These are phyloP conservation scores for Eudasyphora cyanicolor DNA, from an alignment of 2,888 invertebrate genomes.

Conservation along the genomic window DNA sequence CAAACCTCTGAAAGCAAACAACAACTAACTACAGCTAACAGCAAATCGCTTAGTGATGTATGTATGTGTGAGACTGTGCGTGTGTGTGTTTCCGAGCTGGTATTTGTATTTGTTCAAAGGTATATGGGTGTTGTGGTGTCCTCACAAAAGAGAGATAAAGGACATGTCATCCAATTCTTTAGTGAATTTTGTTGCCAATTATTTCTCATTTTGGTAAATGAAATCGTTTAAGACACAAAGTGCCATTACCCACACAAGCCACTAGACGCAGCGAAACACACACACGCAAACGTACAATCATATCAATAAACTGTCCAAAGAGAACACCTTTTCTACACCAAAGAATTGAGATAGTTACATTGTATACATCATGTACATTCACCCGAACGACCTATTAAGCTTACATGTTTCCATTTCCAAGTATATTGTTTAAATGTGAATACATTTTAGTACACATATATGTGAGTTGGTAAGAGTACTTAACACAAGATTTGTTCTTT, in stretches of 20 bases:
- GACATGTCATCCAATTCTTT: slow-evolving; percentile 20
- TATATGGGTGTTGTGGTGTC: slow-evolving; percentile 10
- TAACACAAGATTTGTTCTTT: too few relatives aligned
- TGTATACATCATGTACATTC: too few relatives aligned
- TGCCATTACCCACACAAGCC: slow-evolving; percentile 10
- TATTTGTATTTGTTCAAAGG: slow-evolving; percentile 33
- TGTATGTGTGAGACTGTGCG: slow-evolving; percentile 46
- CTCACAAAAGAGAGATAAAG: slow-evolving; percentile 9
- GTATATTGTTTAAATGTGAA: too few relatives aligned
- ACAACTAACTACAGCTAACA: not conserved
- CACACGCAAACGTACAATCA: slow-evolving; percentile 65
- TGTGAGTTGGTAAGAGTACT: too few relatives aligned
- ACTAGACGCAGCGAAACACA: not conserved
- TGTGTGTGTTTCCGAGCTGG: slow-evolving; percentile 28
- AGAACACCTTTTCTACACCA: slow-evolving; percentile 73
- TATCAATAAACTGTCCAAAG: slow-evolving; percentile 72
- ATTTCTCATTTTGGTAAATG: slow-evolving; percentile 44
- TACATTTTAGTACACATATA: too few relatives aligned
- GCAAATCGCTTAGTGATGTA: not conserved
- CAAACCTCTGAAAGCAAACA: slow-evolving; percentile 67
- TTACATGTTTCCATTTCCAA: too few relatives aligned
- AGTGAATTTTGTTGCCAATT: slow-evolving; percentile 36
- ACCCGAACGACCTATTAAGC: too few relatives aligned
- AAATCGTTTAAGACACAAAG: slow-evolving; percentile 37
- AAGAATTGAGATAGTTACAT: too few relatives aligned